phyloP scores from a whole-genome alignment of 2,888 invertebrate species.

The Zaprionus obscuricornis region DNA sequence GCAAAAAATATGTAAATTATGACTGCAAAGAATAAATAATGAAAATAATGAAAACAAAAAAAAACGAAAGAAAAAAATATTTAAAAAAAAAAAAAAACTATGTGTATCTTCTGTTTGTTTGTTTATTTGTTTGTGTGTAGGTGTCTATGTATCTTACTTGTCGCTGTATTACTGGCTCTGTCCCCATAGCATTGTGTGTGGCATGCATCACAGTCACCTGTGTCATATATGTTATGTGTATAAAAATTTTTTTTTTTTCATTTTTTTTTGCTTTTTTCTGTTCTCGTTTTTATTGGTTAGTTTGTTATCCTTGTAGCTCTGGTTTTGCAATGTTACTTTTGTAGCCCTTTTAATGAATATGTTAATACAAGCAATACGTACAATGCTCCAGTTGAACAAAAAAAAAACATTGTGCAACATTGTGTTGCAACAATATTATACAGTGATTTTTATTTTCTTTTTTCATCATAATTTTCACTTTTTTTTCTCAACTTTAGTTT shows the following conservation, averaged over 20 bases:
- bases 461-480: no score
- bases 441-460: no score
- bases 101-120: conserved; percentile 20
- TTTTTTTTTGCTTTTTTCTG: conserved; percentile 43
- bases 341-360: conserved; percentile 2
- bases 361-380: no score
- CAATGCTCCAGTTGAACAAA: no score
- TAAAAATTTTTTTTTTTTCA: no score
- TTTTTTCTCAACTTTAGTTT: no score
- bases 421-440: no score
- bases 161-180: no score
- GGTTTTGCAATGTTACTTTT: no score
- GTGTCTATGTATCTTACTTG: conserved; percentile 19
- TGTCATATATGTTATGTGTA: no score
- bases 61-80: conserved; percentile 11
- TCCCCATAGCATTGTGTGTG: conserved; percentile 36
- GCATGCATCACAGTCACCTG: conserved; percentile 79
- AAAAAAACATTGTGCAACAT: no score
- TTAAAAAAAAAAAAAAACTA: conserved; percentile 15
- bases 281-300: conserved; percentile 64
- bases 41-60: conserved; percentile 6
- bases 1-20: conserved; percentile 74
- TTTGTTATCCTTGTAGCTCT: no score
- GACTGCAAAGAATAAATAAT: conserved; percentile 28
- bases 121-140: conserved; percentile 1